These are phyloP conservation scores for Leptopilina boulardi DNA, from an alignment of 1,140 invertebrate species.

Conservation along the genomic window DNA sequence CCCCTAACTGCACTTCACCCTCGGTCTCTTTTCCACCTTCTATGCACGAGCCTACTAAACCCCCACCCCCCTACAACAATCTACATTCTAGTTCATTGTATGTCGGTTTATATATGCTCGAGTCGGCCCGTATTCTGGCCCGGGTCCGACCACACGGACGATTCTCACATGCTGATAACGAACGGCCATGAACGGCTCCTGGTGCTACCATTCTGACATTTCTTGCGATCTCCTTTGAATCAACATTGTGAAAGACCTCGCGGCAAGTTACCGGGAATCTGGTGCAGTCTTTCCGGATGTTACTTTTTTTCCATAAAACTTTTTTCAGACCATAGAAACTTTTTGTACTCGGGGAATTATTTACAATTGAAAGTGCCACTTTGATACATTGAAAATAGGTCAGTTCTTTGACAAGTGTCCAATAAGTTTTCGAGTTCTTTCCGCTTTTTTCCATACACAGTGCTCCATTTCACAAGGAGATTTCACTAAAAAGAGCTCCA, in stretches of 20 bases:
- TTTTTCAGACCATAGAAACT: background rate
- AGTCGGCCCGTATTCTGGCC: constrained; percentile 45
- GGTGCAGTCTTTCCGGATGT: background rate
- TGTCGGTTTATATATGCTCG: constrained; percentile 58
- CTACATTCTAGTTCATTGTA: constrained; percentile 60
- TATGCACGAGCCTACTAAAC: constrained; percentile 35
- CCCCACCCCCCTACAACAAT: constrained; percentile 36
- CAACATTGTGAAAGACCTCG: constrained; percentile 21
- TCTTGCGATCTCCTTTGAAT: constrained; percentile 27
- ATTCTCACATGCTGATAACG: constrained; percentile 62
- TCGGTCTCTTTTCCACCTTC: constrained; percentile 57
- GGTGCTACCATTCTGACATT: constrained; percentile 31
- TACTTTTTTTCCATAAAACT: background rate
- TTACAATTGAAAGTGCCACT: constrained; percentile 5
- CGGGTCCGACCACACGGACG: constrained; percentile 46
- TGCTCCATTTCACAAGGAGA: background rate
- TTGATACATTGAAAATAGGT: background rate
- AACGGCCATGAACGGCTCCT: constrained; percentile 50
- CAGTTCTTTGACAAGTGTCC: background rate
- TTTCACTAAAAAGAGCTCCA: background rate
- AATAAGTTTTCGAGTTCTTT: background rate
- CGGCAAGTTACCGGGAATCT: background rate
- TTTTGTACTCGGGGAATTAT: background rate
- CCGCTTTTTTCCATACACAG: background rate
- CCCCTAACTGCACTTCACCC: constrained; percentile 64